These are phyloP conservation scores for Procambarus virginalis DNA, from an alignment of 1,140 invertebrate genomes.

Conservation along the genomic window DNA sequence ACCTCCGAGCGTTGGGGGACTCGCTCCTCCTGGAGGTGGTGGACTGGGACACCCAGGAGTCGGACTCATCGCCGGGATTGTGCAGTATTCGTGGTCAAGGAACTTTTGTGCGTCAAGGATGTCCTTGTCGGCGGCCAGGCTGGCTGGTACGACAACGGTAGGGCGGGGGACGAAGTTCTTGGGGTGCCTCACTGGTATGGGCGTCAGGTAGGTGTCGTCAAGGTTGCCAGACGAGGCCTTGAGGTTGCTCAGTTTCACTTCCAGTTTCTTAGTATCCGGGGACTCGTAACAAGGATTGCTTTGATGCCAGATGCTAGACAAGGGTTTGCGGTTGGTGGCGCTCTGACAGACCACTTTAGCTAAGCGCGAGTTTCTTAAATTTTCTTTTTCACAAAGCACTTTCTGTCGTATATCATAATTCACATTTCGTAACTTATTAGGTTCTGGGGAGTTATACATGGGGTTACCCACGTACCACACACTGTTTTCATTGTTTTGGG, in stretches of 20 bases:
- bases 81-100: conserved; percentile 70
- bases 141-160: neutral
- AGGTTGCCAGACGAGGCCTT: neutral
- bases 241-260: neutral
- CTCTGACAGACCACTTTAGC: conserved; percentile 53
- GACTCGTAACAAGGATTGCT: conserved; percentile 68
- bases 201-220: conserved; percentile 46
- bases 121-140: conserved; percentile 32
- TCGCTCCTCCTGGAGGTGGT: conserved; percentile 47
- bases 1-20: conserved; percentile 60
- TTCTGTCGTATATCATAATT: conserved; percentile 34
- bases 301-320: conserved; percentile 53
- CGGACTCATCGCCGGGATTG: conserved; percentile 69
- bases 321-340: conserved; percentile 23
- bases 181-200: conserved; percentile 34
- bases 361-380: conserved; percentile 59
- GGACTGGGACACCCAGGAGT: conserved; percentile 69
- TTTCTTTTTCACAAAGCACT: conserved; percentile 66
- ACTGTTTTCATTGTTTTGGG: neutral
- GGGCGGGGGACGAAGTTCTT: conserved; percentile 9
- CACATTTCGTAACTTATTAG: neutral
- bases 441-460: conserved; percentile 61
- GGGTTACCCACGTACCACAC: conserved; percentile 68
- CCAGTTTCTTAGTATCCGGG: conserved; percentile 41
- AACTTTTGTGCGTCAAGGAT: conserved; percentile 62